Evolutionary conservation across 1,140 invertebrate genomes (phyloP).

Genomic region (Apis dorsata): DNA sequence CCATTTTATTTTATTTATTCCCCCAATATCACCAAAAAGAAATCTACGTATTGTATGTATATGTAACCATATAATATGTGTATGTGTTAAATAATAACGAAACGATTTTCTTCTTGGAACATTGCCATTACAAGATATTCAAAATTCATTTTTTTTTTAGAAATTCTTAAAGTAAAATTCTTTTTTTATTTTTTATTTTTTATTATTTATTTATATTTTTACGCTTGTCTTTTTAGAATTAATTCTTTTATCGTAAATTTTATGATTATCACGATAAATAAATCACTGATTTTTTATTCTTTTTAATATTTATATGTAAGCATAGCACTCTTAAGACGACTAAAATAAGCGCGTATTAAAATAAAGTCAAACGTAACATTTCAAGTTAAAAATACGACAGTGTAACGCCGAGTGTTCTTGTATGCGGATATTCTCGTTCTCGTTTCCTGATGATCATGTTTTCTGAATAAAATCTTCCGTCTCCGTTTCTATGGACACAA

Average conservation of each 20-base stretch:
- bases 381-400: conserved; percentile 39
- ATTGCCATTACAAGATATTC: too few relatives aligned
- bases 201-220: too few relatives aligned
- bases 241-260: background rate
- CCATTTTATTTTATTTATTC: conserved; percentile 50
- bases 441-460: background rate
- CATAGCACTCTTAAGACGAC: background rate
- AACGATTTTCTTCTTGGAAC: background rate
- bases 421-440: conserved; percentile 31
- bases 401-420: conserved; percentile 38
- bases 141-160: too few relatives aligned
- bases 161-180: background rate
- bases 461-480: conserved; percentile 25
- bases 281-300: background rate
- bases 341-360: conserved; percentile 25
- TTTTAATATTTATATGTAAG: background rate
- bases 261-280: background rate
- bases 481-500: conserved; percentile 5
- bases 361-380: conserved; percentile 35
- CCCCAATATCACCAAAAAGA: background rate
- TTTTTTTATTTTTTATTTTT: background rate
- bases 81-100: conserved; percentile 6
- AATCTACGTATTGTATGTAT: background rate
- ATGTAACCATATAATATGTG: background rate
- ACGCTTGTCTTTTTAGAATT: background rate